Evolutionary conservation across 2,113 vertebrate genomes (phyloP).

Genomic region (Felis chaus): DNA sequence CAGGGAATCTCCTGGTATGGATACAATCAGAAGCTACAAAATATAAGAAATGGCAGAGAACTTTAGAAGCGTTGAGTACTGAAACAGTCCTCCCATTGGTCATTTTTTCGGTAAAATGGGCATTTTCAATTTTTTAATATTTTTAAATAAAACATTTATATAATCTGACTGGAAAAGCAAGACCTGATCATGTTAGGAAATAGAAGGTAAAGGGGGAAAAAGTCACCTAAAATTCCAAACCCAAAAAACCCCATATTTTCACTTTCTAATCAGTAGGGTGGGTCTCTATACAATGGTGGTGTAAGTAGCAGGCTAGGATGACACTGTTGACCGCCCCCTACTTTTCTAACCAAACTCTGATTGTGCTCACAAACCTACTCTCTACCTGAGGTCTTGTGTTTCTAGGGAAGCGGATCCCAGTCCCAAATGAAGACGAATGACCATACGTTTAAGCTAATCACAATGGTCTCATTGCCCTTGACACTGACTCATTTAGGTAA

Average conservation of each 20-base stretch:
- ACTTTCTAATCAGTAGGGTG: background rate
- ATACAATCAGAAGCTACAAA: background rate
- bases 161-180: background rate
- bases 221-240: background rate
- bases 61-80: background rate
- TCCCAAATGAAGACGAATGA: background rate
- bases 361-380: background rate
- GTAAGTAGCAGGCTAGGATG: accelerated
- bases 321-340: background rate
- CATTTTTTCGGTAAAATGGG: background rate
- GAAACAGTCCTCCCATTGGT: background rate
- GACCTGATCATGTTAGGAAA: background rate
- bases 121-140: background rate
- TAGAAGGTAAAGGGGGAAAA: background rate
- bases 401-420: background rate
- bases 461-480: background rate
- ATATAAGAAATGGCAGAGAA: background rate
- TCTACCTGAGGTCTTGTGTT: background rate
- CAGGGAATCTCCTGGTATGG: background rate
- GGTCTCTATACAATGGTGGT: accelerated
- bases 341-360: background rate
- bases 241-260: background rate
- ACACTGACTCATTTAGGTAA: background rate
- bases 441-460: background rate
- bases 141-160: background rate